Evolutionary conservation across 2,113 vertebrate genomes (phyloP).

Genomic region (Ovis canadensis): DNA sequence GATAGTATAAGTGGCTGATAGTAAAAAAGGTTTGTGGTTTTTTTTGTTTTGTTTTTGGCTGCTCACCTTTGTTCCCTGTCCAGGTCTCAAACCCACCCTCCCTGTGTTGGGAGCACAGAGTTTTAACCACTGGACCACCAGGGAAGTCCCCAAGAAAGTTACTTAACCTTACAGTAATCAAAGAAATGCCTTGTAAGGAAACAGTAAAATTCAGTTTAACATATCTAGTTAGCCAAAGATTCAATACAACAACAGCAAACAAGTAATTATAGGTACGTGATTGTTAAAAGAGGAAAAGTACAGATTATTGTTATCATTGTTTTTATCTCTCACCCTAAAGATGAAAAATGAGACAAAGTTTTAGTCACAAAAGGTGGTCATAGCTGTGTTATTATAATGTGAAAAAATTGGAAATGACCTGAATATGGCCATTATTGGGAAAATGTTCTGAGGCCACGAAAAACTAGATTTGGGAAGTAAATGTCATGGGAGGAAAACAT

Average conservation of each 20-base stretch:
- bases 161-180: neutral
- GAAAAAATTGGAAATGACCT: neutral
- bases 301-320: neutral
- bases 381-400: neutral
- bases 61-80: accelerated
- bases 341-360: neutral
- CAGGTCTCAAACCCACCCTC: neutral
- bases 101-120: neutral
- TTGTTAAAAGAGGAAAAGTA: neutral
- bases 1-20: neutral
- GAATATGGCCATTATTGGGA: neutral
- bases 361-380: neutral
- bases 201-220: neutral
- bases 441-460: neutral
- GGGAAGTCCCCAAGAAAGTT: neutral
- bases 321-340: neutral
- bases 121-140: neutral
- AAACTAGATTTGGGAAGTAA: conserved; percentile 26
- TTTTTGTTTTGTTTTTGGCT: neutral
- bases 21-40: neutral
- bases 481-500: neutral
- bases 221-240: neutral
- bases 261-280: neutral
- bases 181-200: neutral
- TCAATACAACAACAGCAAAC: neutral